Conservation (phyloP, 2,797 vertebrate species). For the Gastrophryne carolinensis region DNA sequence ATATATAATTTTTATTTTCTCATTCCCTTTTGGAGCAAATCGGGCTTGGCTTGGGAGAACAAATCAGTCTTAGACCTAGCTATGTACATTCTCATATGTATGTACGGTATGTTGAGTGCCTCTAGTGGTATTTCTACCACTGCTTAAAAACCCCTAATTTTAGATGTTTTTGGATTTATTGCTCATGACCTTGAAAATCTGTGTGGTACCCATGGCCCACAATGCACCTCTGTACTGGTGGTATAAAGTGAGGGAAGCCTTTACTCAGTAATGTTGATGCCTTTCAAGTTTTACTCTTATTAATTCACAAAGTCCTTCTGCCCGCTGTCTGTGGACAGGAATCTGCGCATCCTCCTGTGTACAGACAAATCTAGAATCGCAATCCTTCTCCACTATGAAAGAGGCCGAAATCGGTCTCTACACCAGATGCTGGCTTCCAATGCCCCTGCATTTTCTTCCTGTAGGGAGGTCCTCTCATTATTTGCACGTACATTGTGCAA, state of each 20-base stretch:
- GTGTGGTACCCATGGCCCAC: no score
- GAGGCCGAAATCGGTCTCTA: neutral
- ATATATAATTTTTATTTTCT: no score
- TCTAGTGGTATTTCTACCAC: no score
- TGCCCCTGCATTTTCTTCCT: constrained; percentile 8
- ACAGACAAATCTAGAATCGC: neutral
- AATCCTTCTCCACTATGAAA: neutral
- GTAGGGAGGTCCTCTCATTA: neutral
- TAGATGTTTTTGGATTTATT: no score
- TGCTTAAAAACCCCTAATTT: no score
- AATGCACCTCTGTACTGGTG: neutral
- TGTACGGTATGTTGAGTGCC: no score
- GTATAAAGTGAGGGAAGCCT: neutral
- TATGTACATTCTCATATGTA: no score
- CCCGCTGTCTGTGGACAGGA: neutral
- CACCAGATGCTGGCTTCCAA: neutral
- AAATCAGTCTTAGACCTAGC: no score
- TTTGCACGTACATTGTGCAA: constrained; percentile 10
- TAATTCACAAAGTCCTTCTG: neutral
- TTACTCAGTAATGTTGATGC: neutral
- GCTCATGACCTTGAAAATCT: no score
- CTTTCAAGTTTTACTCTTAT: neutral
- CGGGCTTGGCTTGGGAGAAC: no score
- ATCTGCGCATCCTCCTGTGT: neutral
- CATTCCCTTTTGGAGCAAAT: no score